These are phyloP conservation scores for Ceratitis capitata DNA, from an alignment of 1,140 invertebrate genomes.

Conservation along the genomic window DNA sequence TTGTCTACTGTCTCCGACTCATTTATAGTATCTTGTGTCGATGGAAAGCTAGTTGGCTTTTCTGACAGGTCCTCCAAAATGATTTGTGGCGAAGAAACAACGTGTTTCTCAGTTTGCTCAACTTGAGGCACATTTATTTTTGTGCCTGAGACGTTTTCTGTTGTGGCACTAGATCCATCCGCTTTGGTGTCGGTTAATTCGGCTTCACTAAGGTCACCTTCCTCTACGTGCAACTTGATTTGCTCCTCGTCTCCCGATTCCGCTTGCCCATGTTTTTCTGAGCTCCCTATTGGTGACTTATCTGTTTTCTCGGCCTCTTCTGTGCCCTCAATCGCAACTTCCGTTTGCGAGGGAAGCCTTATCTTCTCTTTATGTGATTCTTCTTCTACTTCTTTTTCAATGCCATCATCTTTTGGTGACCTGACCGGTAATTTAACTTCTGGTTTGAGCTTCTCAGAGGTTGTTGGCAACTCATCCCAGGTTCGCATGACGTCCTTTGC, in stretches of 20 bases:
- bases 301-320: neutral
- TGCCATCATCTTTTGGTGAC: neutral
- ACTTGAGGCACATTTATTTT: no score
- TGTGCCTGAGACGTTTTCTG: no score
- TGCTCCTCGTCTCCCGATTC: slow-evolving; percentile 24
- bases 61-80: no score
- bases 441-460: no score
- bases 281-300: neutral
- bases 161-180: neutral
- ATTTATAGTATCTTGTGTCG: no score
- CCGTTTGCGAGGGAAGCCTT: neutral
- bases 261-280: neutral
- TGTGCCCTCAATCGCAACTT: neutral
- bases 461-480: neutral
- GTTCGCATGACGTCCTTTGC: neutral
- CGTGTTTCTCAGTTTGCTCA: neutral
- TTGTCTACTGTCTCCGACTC: no score
- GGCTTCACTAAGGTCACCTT: slow-evolving; percentile 28
- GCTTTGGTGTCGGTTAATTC: neutral
- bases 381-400: neutral
- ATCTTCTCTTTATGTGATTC: neutral
- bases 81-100: neutral
- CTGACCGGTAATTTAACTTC: neutral
- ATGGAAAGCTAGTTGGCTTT: no score
- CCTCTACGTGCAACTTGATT: slow-evolving; percentile 22